A percentile compares a stretch with the other conserved stretches of the same genome.
phyloP scores from a whole-genome alignment of 2,113 vertebrate species.

The Phoenicopterus ruber region DNA sequence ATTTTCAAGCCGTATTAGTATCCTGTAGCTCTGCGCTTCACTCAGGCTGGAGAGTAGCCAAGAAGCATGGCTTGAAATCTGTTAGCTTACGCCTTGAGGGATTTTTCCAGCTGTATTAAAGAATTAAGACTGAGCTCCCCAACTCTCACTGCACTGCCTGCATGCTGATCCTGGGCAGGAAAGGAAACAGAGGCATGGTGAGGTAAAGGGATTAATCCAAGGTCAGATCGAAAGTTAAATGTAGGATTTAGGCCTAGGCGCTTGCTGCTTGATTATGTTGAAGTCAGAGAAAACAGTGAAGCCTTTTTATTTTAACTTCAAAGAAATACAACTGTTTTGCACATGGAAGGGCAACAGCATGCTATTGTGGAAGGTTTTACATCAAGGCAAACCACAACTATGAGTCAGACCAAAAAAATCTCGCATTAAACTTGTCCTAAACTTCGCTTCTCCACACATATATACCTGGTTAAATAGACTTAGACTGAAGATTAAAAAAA shows the following conservation, averaged over 20 bases:
- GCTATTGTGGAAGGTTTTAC: background rate
- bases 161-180: conserved; percentile 42
- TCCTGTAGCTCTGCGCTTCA: conserved; percentile 13
- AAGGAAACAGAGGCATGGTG: conserved; percentile 52
- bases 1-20: conserved; percentile 25
- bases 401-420: conserved; percentile 4
- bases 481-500: background rate
- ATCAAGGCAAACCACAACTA: conserved; percentile 37
- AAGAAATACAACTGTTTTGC: conserved; percentile 42
- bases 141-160: conserved; percentile 10
- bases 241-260: background rate
- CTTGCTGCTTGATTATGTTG: conserved; percentile 16
- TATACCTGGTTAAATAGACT: background rate
- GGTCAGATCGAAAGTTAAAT: conserved; percentile 43
- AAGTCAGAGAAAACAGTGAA: conserved; percentile 45
- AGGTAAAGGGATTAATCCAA: conserved; percentile 55
- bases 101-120: conserved; percentile 66
- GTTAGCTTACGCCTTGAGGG: conserved; percentile 46
- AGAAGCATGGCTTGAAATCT: conserved; percentile 48
- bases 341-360: conserved; percentile 24
- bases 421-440: background rate
- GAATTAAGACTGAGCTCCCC: conserved; percentile 37
- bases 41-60: conserved; percentile 43
- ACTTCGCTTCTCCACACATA: background rate
- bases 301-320: conserved; percentile 47